These are phyloP conservation scores for Gallinago nigripennis DNA, from an alignment of 2,797 vertebrate species.

Conservation along the genomic window DNA sequence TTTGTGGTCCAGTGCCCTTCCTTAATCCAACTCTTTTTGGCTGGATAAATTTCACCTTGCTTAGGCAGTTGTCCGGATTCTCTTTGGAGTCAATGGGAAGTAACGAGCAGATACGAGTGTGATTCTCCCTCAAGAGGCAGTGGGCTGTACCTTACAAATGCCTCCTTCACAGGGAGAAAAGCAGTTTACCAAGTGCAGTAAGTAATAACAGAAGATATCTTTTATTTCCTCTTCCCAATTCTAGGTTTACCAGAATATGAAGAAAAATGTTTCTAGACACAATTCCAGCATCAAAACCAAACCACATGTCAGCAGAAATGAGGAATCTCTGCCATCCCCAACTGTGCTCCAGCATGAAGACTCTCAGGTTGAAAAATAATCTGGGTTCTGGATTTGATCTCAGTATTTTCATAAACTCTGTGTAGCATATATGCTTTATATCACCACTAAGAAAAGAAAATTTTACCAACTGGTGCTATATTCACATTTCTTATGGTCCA, in stretches of 20 bases:
- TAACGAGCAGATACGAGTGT: background rate
- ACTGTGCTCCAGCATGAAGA: background rate
- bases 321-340: background rate
- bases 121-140: background rate
- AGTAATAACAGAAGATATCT: background rate
- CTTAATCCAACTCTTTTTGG: background rate
- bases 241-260: slow-evolving; percentile 70
- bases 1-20: background rate
- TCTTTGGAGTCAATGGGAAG: background rate
- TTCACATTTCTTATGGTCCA: slow-evolving; percentile 14
- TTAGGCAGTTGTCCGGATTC: background rate
- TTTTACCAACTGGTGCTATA: slow-evolving; percentile 28
- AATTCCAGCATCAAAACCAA: slow-evolving; percentile 33
- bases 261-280: background rate
- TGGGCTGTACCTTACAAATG: background rate
- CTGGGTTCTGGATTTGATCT: background rate
- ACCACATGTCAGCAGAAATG: background rate
- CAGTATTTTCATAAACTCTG: background rate
- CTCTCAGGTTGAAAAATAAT: slow-evolving; percentile 7
- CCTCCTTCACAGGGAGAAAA: background rate
- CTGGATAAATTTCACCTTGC: background rate
- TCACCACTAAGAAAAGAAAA: background rate
- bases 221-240: background rate
- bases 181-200: background rate
- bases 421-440: background rate